phyloP scores from a whole-genome alignment of 92 coral and sea anemone genomes.

The Nematostella vectensis region DNA sequence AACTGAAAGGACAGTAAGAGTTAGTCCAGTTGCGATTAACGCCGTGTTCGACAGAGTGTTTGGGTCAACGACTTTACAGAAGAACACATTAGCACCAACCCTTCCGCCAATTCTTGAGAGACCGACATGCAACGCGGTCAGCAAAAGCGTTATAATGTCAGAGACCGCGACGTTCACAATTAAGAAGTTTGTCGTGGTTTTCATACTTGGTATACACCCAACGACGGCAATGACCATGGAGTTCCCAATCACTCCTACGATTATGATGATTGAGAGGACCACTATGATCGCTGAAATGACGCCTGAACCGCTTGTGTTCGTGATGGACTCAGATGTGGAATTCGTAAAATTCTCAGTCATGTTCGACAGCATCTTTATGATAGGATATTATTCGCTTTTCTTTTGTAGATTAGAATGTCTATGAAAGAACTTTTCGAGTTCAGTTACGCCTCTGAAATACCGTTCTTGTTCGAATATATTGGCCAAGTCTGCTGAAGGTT shows the following conservation, averaged over 20 bases:
- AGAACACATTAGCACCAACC: conserved; percentile 11
- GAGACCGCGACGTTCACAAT: conserved; percentile 50
- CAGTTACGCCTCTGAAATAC: no score
- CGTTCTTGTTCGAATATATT: no score
- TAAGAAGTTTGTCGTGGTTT: conserved; percentile 40
- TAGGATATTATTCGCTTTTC: no score
- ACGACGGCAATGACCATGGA: conserved; percentile 40
- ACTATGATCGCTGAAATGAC: conserved; percentile 2
- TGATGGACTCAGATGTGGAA: no score
- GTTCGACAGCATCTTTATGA: no score
- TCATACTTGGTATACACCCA: conserved; percentile 22
- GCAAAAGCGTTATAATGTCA: conserved; percentile 31
- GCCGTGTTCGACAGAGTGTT: conserved; percentile 43
- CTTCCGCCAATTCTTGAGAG: conserved; percentile 4
- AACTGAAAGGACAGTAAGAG: conserved; percentile 32
- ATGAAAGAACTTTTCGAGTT: no score
- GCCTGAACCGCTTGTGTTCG: no score
- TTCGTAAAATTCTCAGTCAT: no score
- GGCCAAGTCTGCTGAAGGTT: no score
- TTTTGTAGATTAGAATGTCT: no score
- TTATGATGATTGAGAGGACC: conserved; percentile 31
- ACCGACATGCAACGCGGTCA: conserved; percentile 33
- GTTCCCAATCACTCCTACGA: conserved; percentile 39
- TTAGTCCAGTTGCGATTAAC: conserved; percentile 34
- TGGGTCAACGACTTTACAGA: conserved; percentile 36